Evolutionary conservation across 2,113 vertebrate species (phyloP).

Genomic region (Formicarius rufipectus): DNA sequence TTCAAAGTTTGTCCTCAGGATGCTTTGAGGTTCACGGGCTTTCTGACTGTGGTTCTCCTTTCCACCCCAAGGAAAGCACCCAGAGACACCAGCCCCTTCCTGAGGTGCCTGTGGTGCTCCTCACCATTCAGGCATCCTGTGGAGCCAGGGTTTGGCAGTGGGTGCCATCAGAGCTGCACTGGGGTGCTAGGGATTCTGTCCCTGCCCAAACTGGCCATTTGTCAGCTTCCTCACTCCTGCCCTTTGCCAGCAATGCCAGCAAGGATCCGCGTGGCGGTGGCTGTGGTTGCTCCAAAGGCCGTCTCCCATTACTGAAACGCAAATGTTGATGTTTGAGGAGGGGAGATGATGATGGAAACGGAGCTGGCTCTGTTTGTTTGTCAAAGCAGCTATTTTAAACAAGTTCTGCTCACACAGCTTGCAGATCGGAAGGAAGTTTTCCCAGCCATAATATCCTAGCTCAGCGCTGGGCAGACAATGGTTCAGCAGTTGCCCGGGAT

Average conservation of each 20-base stretch:
- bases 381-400: conserved; percentile 58
- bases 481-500: conserved; percentile 44
- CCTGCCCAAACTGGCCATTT: not conserved
- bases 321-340: conserved; percentile 49
- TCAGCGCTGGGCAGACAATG: conserved; percentile 59
- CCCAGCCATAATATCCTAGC: conserved; percentile 60
- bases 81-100: not conserved
- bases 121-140: fast-evolving
- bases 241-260: not conserved
- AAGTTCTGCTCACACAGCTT: conserved; percentile 53
- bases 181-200: not conserved
- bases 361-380: conserved; percentile 50
- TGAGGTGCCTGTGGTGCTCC: fast-evolving
- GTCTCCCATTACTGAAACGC: not conserved
- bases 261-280: fast-evolving
- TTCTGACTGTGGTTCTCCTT: not conserved
- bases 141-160: fast-evolving
- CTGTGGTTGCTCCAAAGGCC: not conserved
- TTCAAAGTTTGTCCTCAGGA: not conserved
- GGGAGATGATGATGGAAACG: conserved; percentile 15
- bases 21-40: not conserved
- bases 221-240: not conserved
- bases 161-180: not conserved
- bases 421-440: conserved; percentile 60
- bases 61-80: fast-evolving